phyloP scores from a whole-genome alignment of 2,113 vertebrate genomes.

The Trochalopteron elliotii region DNA sequence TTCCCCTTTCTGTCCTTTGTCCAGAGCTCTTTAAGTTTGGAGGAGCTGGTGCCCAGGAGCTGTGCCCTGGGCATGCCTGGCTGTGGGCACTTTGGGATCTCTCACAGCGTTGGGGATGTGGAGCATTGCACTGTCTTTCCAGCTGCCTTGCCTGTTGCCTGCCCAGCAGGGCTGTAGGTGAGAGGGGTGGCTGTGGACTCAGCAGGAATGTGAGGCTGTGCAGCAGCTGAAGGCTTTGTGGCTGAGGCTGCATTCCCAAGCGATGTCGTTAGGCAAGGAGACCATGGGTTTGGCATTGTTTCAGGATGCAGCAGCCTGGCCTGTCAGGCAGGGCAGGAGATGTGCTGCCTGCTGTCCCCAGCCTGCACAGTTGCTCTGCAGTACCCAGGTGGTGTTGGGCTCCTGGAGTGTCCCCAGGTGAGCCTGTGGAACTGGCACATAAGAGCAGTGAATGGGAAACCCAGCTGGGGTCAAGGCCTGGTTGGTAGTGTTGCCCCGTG shows the following conservation, averaged over 20 bases:
- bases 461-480: accelerated
- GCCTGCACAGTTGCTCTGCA: not conserved
- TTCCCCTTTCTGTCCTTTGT: not conserved
- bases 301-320: slow-evolving; percentile 30
- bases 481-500: not conserved
- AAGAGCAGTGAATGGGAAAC: not conserved
- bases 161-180: not conserved
- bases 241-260: slow-evolving; percentile 47
- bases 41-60: not conserved
- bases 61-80: not conserved
- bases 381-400: not conserved
- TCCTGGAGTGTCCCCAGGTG: not conserved
- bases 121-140: not conserved
- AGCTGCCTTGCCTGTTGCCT: not conserved
- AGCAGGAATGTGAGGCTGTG: not conserved
- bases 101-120: not conserved
- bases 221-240: slow-evolving; percentile 22
- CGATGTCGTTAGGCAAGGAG: slow-evolving; percentile 27
- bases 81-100: not conserved
- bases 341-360: not conserved
- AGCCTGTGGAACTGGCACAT: not conserved
- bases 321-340: not conserved
- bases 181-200: not conserved
- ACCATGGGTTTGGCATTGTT: slow-evolving; percentile 19
- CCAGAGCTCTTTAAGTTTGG: not conserved